These are phyloP conservation scores for Heterotis niloticus DNA, from an alignment of 2,113 vertebrate genomes.

Conservation along the genomic window DNA sequence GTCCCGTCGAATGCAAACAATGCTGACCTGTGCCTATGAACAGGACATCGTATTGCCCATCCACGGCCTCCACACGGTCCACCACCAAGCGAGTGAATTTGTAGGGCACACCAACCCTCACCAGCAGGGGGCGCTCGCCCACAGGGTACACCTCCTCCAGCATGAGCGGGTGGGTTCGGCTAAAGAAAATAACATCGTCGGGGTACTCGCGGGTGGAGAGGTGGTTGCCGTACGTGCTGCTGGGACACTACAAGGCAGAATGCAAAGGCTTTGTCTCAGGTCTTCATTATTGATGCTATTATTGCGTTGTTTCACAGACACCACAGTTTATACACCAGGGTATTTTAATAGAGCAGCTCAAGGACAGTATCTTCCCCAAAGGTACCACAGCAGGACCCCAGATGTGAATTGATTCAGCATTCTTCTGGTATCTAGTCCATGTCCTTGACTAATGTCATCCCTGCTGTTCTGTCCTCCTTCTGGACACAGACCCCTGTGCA, in stretches of 20 bases:
- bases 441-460: no score
- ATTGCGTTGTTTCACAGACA: background rate
- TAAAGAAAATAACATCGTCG: constrained; percentile 75
- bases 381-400: no score
- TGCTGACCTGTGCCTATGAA: constrained; percentile 70
- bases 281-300: background rate
- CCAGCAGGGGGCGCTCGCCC: constrained; percentile 65
- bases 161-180: constrained; percentile 69
- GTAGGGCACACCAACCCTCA: constrained; percentile 68
- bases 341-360: no score
- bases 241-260: constrained; percentile 62
- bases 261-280: background rate
- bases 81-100: constrained; percentile 70
- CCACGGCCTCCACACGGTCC: constrained; percentile 71
- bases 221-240: constrained; percentile 71
- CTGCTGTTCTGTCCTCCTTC: background rate
- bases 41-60: constrained; percentile 69
- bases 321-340: no score
- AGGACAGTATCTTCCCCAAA: no score
- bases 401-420: no score
- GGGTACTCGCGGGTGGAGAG: constrained; percentile 72
- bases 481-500: background rate
- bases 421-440: no score
- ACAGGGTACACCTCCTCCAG: constrained; percentile 66
- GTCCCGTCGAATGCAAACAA: background rate